Percentiles rank a stretch among this genome's conserved stretches.
These are phyloP conservation scores for Drosophila pachea DNA, from an alignment of 1,140 invertebrate genomes.

Conservation along the genomic window DNA sequence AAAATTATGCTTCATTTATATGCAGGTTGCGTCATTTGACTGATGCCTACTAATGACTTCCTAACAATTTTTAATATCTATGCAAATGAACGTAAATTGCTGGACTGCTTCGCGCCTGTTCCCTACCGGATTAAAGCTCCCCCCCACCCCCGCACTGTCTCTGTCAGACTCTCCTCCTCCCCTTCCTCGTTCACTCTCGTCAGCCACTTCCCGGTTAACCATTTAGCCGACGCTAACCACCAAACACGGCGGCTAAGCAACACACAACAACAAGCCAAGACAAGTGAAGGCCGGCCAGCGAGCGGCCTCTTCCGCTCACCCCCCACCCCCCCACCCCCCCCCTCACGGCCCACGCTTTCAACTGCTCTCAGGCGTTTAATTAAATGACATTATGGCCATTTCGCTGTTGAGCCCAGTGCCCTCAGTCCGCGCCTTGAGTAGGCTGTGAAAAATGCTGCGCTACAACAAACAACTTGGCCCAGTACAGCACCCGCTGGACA, in stretches of 20 bases:
- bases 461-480: constrained; percentile 31
- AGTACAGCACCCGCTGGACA: constrained; percentile 33
- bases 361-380: constrained; percentile 76
- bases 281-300: constrained; percentile 32
- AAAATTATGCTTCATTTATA: constrained; percentile 77
- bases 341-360: constrained; percentile 23
- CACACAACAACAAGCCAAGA: constrained; percentile 18
- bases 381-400: constrained; percentile 74
- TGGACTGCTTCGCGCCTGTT: constrained; percentile 48
- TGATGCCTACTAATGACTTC: constrained; percentile 77
- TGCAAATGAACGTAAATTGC: constrained; percentile 77
- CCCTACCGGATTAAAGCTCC: not conserved
- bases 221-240: constrained; percentile 66
- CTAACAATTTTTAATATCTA: constrained; percentile 78
- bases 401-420: constrained; percentile 27
- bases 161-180: not conserved
- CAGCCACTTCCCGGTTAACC: constrained; percentile 58
- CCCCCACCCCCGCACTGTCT: not conserved
- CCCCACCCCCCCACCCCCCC: not conserved
- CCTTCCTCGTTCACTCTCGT: not conserved
- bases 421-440: constrained; percentile 32
- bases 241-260: constrained; percentile 36
- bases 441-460: constrained; percentile 64
- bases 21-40: constrained; percentile 76
- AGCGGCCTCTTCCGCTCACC: not conserved